Evolutionary conservation across 2,113 vertebrate genomes (phyloP).

Genomic region (Sisor rabdophorus): DNA sequence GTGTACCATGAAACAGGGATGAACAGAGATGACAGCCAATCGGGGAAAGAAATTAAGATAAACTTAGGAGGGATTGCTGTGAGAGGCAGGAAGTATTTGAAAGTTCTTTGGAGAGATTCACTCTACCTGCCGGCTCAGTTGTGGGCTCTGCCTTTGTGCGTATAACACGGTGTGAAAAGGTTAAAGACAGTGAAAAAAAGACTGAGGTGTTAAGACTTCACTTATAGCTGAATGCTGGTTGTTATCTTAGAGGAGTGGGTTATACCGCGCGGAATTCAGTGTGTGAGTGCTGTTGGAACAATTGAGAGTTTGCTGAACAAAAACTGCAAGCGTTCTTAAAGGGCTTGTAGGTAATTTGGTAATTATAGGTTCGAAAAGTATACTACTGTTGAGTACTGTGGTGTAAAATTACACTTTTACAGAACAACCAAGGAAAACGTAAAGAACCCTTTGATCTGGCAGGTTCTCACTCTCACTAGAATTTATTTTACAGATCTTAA

Average conservation of each 20-base stretch:
- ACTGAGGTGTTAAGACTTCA: neutral
- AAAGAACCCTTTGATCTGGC: neutral
- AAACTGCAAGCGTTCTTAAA: neutral
- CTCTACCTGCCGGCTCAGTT: conserved; percentile 33
- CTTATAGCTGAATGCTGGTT: conserved; percentile 25
- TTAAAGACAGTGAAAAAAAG: conserved; percentile 30
- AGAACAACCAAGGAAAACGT: neutral
- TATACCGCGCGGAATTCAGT: conserved; percentile 12
- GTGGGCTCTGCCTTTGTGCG: conserved; percentile 14
- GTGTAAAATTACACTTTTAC: neutral
- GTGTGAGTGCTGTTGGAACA: neutral
- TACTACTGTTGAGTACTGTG: neutral
- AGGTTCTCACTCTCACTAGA: neutral
- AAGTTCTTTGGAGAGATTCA: conserved; percentile 36
- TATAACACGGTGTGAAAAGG: conserved; percentile 35
- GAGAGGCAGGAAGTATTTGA: conserved; percentile 30
- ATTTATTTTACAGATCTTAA: neutral
- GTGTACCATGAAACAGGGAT: conserved; percentile 16
- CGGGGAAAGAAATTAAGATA: conserved; percentile 10
- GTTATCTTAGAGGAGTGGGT: neutral
- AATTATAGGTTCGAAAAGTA: neutral
- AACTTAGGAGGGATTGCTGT: conserved; percentile 34
- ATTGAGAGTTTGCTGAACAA: neutral
- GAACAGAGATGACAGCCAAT: conserved; percentile 33
- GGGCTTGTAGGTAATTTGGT: neutral